Evolutionary conservation across 2,113 vertebrate species (phyloP).

Genomic region (Ancistrus triradiatus): DNA sequence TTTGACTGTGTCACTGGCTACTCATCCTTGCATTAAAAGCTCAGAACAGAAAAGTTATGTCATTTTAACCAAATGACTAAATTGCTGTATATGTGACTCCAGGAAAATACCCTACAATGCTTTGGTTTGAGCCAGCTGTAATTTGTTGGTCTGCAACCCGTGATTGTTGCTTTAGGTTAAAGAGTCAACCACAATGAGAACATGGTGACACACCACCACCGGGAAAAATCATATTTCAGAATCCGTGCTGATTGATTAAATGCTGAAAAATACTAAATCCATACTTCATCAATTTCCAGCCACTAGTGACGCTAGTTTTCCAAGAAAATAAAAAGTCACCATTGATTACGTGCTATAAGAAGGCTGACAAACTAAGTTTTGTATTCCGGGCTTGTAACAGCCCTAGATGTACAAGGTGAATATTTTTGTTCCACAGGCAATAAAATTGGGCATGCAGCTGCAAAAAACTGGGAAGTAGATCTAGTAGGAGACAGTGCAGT

Average conservation of each 20-base stretch:
- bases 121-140: constrained; percentile 1
- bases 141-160: constrained; percentile 19
- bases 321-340: not conserved
- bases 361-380: not conserved
- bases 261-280: constrained; percentile 22
- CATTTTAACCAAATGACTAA: constrained; percentile 4
- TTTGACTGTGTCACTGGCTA: not conserved
- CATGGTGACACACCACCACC: constrained; percentile 3
- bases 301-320: constrained; percentile 5
- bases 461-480: not conserved
- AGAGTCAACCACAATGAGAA: constrained; percentile 8
- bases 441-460: not conserved
- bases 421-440: not conserved
- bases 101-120: constrained; percentile 15
- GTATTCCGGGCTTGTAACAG: not conserved
- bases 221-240: constrained; percentile 15
- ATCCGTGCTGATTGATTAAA: constrained; percentile 28
- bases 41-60: not conserved
- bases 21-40: not conserved
- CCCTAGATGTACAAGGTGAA: not conserved
- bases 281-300: constrained; percentile 20
- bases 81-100: constrained; percentile 7
- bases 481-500: not conserved
- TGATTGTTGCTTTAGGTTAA: constrained; percentile 29
- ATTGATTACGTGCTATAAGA: constrained; percentile 6